Conservation (phyloP, 2,113 vertebrate species). For the Sciurus niger region DNA sequence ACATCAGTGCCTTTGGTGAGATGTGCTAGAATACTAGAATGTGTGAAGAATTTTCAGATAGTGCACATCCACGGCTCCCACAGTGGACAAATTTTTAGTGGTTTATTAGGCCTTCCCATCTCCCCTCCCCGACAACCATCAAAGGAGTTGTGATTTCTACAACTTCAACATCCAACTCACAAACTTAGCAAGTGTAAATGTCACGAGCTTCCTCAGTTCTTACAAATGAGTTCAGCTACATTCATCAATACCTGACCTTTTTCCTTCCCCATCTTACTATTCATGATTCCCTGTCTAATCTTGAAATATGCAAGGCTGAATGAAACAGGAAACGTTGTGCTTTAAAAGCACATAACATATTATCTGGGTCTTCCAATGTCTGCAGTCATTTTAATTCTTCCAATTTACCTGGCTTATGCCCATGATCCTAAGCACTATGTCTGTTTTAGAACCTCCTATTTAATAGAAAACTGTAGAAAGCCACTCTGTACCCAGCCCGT, state of each 20-base stretch:
- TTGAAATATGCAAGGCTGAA: not conserved
- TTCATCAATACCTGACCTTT: not conserved
- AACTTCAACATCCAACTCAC: not conserved
- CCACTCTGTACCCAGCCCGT: too few species aligned
- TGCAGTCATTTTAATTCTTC: not conserved
- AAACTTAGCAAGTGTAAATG: not conserved
- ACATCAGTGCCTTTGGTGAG: not conserved
- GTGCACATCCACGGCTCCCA: not conserved
- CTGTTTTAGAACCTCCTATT: not conserved
- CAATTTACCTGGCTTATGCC: not conserved
- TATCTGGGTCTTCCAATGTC: not conserved
- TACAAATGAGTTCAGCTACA: not conserved
- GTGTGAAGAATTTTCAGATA: not conserved
- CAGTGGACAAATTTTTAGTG: not conserved
- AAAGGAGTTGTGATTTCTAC: slow-evolving; percentile 15
- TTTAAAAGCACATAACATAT: not conserved
- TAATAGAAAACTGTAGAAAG: not conserved
- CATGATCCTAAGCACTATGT: not conserved
- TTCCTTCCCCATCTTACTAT: not conserved
- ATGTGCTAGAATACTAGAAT: rapidly evolving
- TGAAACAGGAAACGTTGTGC: not conserved
- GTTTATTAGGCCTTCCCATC: not conserved
- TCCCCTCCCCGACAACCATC: not conserved
- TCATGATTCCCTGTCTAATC: not conserved
- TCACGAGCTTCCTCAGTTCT: not conserved